Conservation (phyloP, 2,888 invertebrate species). For the Aromia moschata region DNA sequence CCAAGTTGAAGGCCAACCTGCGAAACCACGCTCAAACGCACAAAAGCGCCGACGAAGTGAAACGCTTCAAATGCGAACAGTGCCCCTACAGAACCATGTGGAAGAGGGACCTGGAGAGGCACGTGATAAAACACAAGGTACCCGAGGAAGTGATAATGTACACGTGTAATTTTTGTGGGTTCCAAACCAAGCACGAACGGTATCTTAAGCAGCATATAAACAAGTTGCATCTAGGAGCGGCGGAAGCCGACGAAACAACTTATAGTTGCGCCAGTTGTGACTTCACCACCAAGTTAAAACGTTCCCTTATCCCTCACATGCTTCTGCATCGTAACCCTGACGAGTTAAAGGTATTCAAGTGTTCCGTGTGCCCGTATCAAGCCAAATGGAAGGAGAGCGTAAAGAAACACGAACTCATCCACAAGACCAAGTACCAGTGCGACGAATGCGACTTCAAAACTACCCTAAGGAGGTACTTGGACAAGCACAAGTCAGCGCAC, state of each 20-base stretch:
- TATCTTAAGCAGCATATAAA: background rate
- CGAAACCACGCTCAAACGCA: conserved; percentile 26
- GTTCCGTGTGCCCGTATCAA: conserved; percentile 7
- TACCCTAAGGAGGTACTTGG: background rate
- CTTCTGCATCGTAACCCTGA: background rate
- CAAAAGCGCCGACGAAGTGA: background rate
- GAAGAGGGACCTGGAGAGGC: background rate
- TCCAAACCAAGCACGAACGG: background rate
- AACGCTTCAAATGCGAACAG: conserved; percentile 9
- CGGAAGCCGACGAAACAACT: background rate
- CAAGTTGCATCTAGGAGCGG: background rate
- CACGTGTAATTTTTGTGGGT: background rate
- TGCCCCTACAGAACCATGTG: conserved; percentile 9
- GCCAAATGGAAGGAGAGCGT: conserved; percentile 4
- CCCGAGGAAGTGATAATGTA: background rate
- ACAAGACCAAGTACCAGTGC: conserved; percentile 1
- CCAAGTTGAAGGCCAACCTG: conserved; percentile 25
- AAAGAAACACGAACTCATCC: background rate
- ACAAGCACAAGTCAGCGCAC: background rate
- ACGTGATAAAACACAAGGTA: background rate
- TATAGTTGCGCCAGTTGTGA: background rate
- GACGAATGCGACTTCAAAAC: conserved; percentile 9
- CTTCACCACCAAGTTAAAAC: background rate
- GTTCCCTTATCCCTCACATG: background rate
- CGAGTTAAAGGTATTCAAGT: background rate